Percentiles rank a stretch among this genome's conserved stretches.
Conservation (phyloP, 1,140 invertebrate species). For the Leptinotarsa defecta region DNA sequence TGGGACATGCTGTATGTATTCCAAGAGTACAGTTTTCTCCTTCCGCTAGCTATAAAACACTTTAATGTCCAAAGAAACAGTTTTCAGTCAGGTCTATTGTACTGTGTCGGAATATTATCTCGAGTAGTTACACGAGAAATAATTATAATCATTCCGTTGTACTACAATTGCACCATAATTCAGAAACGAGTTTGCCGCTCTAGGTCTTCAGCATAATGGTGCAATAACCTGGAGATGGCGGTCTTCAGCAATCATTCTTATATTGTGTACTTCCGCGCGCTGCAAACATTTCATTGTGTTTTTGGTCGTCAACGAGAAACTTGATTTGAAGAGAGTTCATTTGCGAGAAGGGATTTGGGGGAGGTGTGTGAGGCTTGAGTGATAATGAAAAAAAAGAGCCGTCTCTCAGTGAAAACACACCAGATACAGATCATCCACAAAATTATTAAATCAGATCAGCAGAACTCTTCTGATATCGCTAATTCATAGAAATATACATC, state of each 20-base stretch:
- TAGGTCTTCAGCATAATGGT: constrained; percentile 11
- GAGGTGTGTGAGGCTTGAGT: too few species aligned
- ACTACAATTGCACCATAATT: constrained; percentile 11
- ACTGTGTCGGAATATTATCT: constrained; percentile 12
- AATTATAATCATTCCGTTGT: constrained; percentile 14
- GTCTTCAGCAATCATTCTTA: not conserved
- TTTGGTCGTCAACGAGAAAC: too few species aligned
- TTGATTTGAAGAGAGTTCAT: too few species aligned
- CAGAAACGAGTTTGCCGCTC: constrained; percentile 9
- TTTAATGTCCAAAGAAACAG: constrained; percentile 2
- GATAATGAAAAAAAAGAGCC: too few species aligned
- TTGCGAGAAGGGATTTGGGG: too few species aligned
- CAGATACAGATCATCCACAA: too few species aligned
- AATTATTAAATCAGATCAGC: too few species aligned
- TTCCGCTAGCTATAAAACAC: not conserved
- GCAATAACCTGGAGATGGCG: constrained; percentile 3
- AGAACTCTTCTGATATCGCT: too few species aligned
- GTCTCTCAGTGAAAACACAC: too few species aligned
- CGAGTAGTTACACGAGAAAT: constrained; percentile 12
- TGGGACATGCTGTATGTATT: not conserved
- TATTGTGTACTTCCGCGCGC: too few species aligned
- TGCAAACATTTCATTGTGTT: too few species aligned
- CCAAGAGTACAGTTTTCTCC: not conserved
- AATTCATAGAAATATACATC: too few species aligned
- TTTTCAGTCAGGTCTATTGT: not conserved